These are phyloP conservation scores for Cephus cinctus DNA, from an alignment of 1,140 invertebrate genomes.

Conservation along the genomic window DNA sequence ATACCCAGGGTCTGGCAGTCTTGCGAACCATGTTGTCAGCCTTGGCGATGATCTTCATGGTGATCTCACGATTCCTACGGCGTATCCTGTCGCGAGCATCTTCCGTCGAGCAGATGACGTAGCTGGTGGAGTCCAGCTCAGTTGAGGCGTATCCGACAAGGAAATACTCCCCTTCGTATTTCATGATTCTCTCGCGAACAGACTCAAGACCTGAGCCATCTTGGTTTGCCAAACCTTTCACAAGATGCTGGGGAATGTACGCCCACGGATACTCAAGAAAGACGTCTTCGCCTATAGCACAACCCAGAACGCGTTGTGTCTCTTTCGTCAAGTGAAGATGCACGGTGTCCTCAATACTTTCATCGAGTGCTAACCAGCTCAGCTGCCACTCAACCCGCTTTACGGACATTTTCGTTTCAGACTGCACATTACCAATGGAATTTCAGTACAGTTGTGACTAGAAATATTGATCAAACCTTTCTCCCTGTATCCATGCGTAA, in stretches of 20 bases:
- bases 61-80: conserved; percentile 55
- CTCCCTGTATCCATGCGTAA: too few relatives aligned
- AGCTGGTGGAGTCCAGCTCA: conserved; percentile 58
- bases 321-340: conserved; percentile 26
- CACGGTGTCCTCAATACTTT: conserved; percentile 38
- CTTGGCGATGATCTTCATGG: conserved; percentile 56
- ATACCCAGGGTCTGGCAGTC: conserved; percentile 58
- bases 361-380: conserved; percentile 30
- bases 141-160: conserved; percentile 67
- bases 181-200: conserved; percentile 50
- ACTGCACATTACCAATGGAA: neutral
- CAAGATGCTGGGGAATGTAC: conserved; percentile 57
- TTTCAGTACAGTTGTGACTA: too few relatives aligned
- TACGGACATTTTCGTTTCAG: conserved; percentile 19
- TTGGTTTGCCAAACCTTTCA: conserved; percentile 45
- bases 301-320: conserved; percentile 33
- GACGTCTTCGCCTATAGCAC: conserved; percentile 49
- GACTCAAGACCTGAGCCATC: conserved; percentile 52
- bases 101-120: conserved; percentile 65
- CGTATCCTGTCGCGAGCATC: conserved; percentile 46
- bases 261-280: conserved; percentile 74
- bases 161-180: conserved; percentile 57
- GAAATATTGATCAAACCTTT: too few relatives aligned
- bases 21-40: conserved; percentile 62
- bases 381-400: conserved; percentile 22